These are phyloP conservation scores for Tadarida brasiliensis DNA, from an alignment of 2,797 vertebrate genomes.

Conservation along the genomic window DNA sequence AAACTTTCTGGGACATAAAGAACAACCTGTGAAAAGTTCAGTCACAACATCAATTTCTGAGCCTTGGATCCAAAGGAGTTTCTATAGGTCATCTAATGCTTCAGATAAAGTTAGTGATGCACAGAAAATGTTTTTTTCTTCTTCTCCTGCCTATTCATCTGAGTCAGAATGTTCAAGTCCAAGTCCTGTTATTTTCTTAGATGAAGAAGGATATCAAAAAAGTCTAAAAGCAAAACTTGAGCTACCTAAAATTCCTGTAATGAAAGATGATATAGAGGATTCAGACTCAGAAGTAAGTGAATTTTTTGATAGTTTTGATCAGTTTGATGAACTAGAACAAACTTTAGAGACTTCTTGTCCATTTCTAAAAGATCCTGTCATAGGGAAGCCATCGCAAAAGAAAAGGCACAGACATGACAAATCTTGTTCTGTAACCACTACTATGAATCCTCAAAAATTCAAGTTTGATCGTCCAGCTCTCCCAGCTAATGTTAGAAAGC, in stretches of 20 bases:
- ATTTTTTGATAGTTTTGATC: constrained; percentile 99
- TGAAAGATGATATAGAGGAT: constrained; percentile 96
- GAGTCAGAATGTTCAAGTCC: constrained; percentile 98
- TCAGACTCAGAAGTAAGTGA: constrained; percentile 99
- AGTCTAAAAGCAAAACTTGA: constrained; percentile 97
- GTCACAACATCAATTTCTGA: constrained; percentile 89
- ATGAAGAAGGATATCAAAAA: constrained; percentile 99
- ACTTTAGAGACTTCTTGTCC: constrained; percentile 87
- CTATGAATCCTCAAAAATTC: constrained; percentile 98
- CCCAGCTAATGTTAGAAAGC: constrained; percentile 96
- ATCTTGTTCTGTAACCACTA: constrained; percentile 86
- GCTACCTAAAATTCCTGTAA: constrained; percentile 96
- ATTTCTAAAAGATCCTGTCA: constrained; percentile 82
- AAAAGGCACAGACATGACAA: constrained; percentile 87
- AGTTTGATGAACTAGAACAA: constrained; percentile 96
- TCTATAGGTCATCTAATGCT: constrained; percentile 91
- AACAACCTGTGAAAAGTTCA: constrained; percentile 90
- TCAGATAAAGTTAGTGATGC: constrained; percentile 82
- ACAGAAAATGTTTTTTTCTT: constrained; percentile 86
- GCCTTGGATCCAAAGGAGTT: constrained; percentile 92
- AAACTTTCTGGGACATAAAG: constrained; percentile 85
- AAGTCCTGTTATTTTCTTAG: constrained; percentile 98
- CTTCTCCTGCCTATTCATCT: constrained; percentile 94
- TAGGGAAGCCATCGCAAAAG: constrained; percentile 86
- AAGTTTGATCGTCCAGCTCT: constrained; percentile 94